Evolutionary conservation across 2,888 invertebrate species (phyloP), one percentile per base, ranked within the genome.

Genomic region (Polyploca ridens): DNA sequence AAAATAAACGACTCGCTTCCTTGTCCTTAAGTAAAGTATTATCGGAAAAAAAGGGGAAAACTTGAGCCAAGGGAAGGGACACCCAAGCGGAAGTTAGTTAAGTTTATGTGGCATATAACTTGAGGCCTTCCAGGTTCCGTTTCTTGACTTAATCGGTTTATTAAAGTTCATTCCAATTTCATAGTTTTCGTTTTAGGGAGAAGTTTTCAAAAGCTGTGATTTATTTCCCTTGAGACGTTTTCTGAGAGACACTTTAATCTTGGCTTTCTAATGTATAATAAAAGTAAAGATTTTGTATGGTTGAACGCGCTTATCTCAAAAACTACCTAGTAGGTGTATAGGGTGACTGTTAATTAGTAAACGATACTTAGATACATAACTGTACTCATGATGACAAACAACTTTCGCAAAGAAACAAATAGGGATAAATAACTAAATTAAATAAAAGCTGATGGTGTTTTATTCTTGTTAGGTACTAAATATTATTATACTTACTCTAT

Each of bases 71-170:
- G 6, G 49, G 49, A 49, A 19, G 54, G 54, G 54, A 54, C 54
- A 54, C 54, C 10, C 10, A 7, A 54, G 10, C 54, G 54, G 54
- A 54, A 54, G 54, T 54, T 54, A 19, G 54, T 19, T 54, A 54
- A 54, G 54, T 54, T 54, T 54, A 54, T 54, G 54, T 54, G 54
- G 19, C 54, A 54, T 19, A 54, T 54, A 54, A 54, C 54, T 54
- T 54, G 54, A 19, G 10, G 0, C 16, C 10, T 54, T 54, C 54
- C 54, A 19, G 54, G 54, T 54, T 19, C 3, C 3, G 19, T 54
- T 54, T 1, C 46, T 46, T n/a, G 3, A 54, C 16, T 54, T 54
- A 54, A 54, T 54, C 54, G 54, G 19, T 54, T 54, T 54, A 54
- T 54, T 16, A 54, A 54, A 54, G n/a, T 19, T 19, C n/a, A 3